Evolutionary conservation across 2,113 vertebrate species (phyloP).

Genomic region (Thymallus thymallus): DNA sequence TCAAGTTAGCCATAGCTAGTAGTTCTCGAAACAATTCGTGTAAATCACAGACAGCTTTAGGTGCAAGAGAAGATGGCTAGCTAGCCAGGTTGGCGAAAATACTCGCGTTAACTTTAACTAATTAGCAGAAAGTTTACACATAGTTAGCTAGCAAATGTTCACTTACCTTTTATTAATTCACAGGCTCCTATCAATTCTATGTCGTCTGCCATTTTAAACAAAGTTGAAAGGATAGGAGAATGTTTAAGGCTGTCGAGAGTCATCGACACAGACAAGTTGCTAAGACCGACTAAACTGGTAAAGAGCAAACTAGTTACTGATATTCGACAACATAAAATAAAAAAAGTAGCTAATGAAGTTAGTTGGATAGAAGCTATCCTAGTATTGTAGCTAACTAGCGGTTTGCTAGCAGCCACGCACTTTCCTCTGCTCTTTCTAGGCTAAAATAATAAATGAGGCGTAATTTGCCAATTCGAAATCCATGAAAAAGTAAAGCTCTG

Average conservation of each 20-base stretch:
- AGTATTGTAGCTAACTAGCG: neutral
- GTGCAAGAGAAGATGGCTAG: too few species aligned
- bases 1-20: too few species aligned
- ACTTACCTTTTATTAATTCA: conserved; percentile 71
- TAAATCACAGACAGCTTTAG: too few species aligned
- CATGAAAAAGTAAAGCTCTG: conserved; percentile 13
- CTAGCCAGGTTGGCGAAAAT: too few species aligned
- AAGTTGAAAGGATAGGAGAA: conserved; percentile 52
- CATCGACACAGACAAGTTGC: conserved; percentile 36
- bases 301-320: neutral
- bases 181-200: conserved; percentile 71
- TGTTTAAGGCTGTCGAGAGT: conserved; percentile 54
- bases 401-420: neutral
- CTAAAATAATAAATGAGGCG: conserved; percentile 33
- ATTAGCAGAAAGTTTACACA: too few species aligned
- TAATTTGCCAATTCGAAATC: conserved; percentile 41
- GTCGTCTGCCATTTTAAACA: conserved; percentile 76
- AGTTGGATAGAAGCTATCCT: neutral
- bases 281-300: conserved; percentile 6
- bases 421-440: neutral
- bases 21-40: too few species aligned
- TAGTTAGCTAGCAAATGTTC: too few species aligned
- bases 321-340: too few species aligned
- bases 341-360: neutral
- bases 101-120: too few species aligned